Evolutionary conservation across 2,888 invertebrate genomes (phyloP).

Genomic region (Aporophyla lueneburgensis): DNA sequence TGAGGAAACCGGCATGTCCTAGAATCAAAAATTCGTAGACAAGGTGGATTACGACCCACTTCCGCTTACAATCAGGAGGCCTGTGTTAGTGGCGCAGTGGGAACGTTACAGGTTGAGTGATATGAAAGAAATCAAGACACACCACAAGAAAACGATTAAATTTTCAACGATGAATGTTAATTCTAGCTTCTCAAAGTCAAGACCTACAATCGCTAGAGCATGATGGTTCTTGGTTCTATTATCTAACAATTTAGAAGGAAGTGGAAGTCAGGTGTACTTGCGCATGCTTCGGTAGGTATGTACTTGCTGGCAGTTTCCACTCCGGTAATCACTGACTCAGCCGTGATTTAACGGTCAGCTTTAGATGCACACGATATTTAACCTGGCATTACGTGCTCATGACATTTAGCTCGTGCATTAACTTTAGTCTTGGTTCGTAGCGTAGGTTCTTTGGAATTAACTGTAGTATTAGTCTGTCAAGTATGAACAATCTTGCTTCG

Average conservation of each 20-base stretch:
- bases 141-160: background rate
- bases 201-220: background rate
- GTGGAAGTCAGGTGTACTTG: constrained; percentile 20
- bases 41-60: no score
- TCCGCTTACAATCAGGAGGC: no score
- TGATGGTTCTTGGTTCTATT: background rate
- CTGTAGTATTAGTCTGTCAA: constrained; percentile 4
- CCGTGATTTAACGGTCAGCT: constrained; percentile 41
- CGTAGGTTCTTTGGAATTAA: background rate
- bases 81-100: no score
- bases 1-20: no score
- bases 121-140: background rate
- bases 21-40: no score
- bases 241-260: constrained; percentile 33
- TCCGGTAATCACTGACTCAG: constrained; percentile 20
- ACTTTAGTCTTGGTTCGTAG: constrained; percentile 27
- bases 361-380: constrained; percentile 39
- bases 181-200: background rate
- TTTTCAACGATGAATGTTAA: background rate
- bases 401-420: constrained; percentile 48
- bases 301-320: constrained; percentile 47
- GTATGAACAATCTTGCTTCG: background rate
- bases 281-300: background rate
- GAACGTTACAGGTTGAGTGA: no score
- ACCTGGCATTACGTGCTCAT: constrained; percentile 44